A percentile compares a stretch with the other conserved stretches of the same genome.
Conservation (phyloP, 2,888 invertebrate genomes). For the Amphipyra berbera region DNA sequence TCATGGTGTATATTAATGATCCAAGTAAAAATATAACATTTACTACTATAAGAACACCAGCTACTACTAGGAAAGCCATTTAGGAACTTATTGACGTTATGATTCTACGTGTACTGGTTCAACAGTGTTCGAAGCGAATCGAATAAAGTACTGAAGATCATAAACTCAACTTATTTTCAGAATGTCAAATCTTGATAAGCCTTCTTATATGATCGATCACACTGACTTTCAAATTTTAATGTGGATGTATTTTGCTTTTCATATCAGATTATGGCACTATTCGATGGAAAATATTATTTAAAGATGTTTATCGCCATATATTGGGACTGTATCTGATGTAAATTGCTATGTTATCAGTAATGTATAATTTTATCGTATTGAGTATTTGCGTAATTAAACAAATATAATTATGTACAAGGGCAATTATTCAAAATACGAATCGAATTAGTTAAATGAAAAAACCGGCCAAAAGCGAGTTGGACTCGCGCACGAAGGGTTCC, state of each 20-base stretch:
- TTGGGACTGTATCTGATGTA: conserved; percentile 12
- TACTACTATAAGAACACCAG: conserved; percentile 56
- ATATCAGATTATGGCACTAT: neutral
- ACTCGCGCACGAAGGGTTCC: no score
- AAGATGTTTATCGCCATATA: conserved; percentile 14
- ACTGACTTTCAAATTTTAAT: neutral
- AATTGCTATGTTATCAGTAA: conserved; percentile 16
- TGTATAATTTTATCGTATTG: neutral
- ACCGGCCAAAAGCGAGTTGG: no score
- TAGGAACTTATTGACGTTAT: neutral
- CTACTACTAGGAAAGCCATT: conserved; percentile 60
- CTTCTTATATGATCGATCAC: neutral
- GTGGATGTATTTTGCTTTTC: neutral
- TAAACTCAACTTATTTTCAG: neutral
- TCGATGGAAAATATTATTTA: neutral
- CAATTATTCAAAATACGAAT: no score
- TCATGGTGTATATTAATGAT: conserved; percentile 65
- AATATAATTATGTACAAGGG: no score
- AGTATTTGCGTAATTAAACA: no score
- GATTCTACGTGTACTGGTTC: conserved; percentile 3
- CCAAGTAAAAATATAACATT: conserved; percentile 67
- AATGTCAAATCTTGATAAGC: neutral
- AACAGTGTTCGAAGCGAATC: conserved; percentile 12
- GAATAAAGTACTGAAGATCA: neutral
- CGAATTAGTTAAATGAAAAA: no score